Evolutionary conservation across 2,888 invertebrate genomes (phyloP), one percentile per base, ranked within the genome.

Genomic region (Lasioglossum morio): DNA sequence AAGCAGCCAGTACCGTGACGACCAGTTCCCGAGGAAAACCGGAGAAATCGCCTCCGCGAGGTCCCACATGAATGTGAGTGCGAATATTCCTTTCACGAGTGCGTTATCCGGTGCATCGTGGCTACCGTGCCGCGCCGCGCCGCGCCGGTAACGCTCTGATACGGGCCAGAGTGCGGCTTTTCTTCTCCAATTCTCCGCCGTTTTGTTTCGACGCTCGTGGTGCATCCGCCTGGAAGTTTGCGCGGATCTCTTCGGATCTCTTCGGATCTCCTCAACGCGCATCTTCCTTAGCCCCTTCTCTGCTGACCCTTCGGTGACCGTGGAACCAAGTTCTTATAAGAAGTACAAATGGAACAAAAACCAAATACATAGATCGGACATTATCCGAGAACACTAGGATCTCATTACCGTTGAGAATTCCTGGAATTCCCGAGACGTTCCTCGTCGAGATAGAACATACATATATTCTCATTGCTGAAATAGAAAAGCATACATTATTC

Each of bases 1-100:
- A 81, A 80, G 87, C 87, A 85, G 89, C 89, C 93, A 93, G 93
- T 93, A 92, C 86, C 88, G 92, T 91, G 91, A 85, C 89, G 91
- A 90, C 88, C 91, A 90, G 91, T 92, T 90, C 89, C 88, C 92
- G 91, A 92, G 89, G 88, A 91, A 92, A 91, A 92, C 87, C 91
- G 92, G 89, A 90, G 91, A 85, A 89, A 87, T 82, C 88, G 91
- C 82, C 91, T 90, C 88, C 92, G 91, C 85, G 89, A 90, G 91
- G 90, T 92, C 91, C 92, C 89, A 90, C 88, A 94, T 94, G 94
- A 94, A 92, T 92, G 94, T 94, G 94, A 94, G 94, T 94, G 94
- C 78, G 37, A 85, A 87, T 85, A 79, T 86, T 81, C 82, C 86
- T 91, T 77, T 84, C 80, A 78, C 79, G 79, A 66, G 87, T 77